A percentile compares a stretch with the other conserved stretches of the same genome.
phyloP scores from a whole-genome alignment of 2,113 vertebrate species.

The Leucoraja erinaceus region DNA sequence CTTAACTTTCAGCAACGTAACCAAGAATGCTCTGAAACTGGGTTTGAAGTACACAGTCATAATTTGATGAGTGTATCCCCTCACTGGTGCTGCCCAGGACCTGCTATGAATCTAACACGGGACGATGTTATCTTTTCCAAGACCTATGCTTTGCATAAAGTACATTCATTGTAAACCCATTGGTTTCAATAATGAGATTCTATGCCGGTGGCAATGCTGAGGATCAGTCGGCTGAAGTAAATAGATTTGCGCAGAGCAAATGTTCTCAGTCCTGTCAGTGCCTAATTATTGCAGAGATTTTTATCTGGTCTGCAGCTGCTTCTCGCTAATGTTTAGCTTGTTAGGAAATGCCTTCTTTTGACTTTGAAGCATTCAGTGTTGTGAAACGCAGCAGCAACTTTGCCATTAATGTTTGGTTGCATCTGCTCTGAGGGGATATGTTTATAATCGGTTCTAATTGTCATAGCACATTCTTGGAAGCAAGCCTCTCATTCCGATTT shows the following conservation, averaged over 20 bases:
- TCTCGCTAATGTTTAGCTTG: slow-evolving; percentile 10
- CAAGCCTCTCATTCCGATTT: slow-evolving; percentile 31
- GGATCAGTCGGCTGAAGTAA: not conserved
- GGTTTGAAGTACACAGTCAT: not conserved
- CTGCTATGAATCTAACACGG: not conserved
- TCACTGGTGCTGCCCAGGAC: not conserved
- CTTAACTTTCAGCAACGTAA: not conserved
- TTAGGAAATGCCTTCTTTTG: not conserved
- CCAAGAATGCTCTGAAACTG: not conserved
- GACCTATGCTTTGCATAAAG: not conserved
- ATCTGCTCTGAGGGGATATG: slow-evolving; percentile 20
- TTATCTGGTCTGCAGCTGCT: slow-evolving; percentile 13
- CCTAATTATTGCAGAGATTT: slow-evolving; percentile 5
- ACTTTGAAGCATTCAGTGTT: slow-evolving; percentile 28
- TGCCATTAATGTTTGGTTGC: slow-evolving; percentile 28
- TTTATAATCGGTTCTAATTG: slow-evolving; percentile 35
- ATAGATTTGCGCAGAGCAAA: not conserved
- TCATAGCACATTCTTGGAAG: not conserved
- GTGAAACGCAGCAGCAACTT: not conserved
- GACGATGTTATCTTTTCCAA: not conserved
- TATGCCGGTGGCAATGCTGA: not conserved
- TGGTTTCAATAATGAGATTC: slow-evolving; percentile 8
- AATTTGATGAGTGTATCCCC: not conserved
- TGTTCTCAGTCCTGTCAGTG: slow-evolving; percentile 19
- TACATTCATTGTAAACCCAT: slow-evolving; percentile 15